A percentile compares a stretch with the other conserved stretches of the same genome.
Conservation (phyloP, 2,113 vertebrate genomes). For the Jacana jacana region DNA sequence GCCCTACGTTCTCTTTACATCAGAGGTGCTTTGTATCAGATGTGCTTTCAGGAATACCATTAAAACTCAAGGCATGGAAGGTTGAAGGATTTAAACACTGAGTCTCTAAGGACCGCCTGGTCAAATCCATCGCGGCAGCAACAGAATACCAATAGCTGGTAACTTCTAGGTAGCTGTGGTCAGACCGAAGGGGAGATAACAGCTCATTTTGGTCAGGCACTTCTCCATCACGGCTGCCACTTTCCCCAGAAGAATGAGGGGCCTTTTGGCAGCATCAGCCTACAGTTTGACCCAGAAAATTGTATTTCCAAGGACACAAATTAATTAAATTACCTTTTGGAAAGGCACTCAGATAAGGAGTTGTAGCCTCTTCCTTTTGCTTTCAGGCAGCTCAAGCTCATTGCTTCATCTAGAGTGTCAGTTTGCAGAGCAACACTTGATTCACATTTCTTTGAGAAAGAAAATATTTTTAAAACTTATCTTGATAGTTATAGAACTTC, state of each 20-base stretch:
- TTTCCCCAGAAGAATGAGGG: neutral
- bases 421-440: neutral
- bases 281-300: neutral
- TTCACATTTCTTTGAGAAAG: slow-evolving; percentile 14
- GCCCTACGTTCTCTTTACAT: neutral
- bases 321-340: slow-evolving; percentile 7
- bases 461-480: slow-evolving; percentile 59
- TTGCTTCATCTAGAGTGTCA: slow-evolving; percentile 27
- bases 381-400: neutral
- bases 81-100: neutral
- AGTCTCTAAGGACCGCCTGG: neutral
- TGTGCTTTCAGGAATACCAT: neutral
- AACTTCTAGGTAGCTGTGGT: neutral
- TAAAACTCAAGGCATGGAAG: neutral
- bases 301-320: neutral
- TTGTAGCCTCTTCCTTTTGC: neutral
- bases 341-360: neutral
- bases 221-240: neutral
- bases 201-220: neutral
- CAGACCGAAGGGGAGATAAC: neutral
- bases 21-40: neutral
- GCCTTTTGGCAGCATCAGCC: neutral
- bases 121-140: neutral
- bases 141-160: neutral
- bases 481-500: slow-evolving; percentile 60